A percentile compares a stretch with the other conserved stretches of the same genome.
Evolutionary conservation across 1,140 invertebrate species (phyloP).

Genomic region (Rhizoglyphus robini): DNA sequence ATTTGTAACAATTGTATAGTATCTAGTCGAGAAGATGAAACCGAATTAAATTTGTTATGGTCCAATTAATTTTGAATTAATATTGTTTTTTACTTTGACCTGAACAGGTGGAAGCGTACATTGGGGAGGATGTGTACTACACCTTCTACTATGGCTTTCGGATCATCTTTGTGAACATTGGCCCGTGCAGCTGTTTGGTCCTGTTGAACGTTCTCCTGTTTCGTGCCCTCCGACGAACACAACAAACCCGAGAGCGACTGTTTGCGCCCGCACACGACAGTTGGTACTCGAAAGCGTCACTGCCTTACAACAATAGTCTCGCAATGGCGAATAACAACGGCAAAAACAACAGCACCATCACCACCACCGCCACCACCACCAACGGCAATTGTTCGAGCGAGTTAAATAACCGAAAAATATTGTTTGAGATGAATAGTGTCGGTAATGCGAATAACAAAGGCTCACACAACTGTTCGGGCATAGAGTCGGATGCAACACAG

Average conservation of each 20-base stretch:
- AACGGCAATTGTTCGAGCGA: not conserved
- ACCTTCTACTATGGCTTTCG: constrained; percentile 66
- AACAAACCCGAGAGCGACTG: not conserved
- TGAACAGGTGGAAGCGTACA: not conserved
- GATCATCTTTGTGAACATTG: constrained; percentile 72
- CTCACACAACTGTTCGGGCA: too few species aligned
- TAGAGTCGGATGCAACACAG: too few species aligned
- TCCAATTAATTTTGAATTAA: too few species aligned
- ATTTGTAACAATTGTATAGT: too few species aligned
- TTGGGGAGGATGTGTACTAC: constrained; percentile 43
- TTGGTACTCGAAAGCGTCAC: constrained; percentile 38
- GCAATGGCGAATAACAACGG: not conserved
- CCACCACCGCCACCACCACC: too few species aligned
- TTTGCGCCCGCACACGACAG: constrained; percentile 41
- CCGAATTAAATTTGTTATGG: too few species aligned
- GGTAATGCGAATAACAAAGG: too few species aligned
- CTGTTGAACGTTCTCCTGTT: constrained; percentile 76
- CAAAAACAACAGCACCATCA: not conserved
- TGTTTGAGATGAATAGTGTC: too few species aligned
- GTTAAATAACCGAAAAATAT: too few species aligned
- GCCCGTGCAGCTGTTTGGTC: constrained; percentile 74
- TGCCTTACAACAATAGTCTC: not conserved
- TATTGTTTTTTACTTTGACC: too few species aligned
- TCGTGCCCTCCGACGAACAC: constrained; percentile 49
- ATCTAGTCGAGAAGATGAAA: too few species aligned